phyloP scores from a whole-genome alignment of 2,888 invertebrate species.

The Parthenolecanium corni region DNA sequence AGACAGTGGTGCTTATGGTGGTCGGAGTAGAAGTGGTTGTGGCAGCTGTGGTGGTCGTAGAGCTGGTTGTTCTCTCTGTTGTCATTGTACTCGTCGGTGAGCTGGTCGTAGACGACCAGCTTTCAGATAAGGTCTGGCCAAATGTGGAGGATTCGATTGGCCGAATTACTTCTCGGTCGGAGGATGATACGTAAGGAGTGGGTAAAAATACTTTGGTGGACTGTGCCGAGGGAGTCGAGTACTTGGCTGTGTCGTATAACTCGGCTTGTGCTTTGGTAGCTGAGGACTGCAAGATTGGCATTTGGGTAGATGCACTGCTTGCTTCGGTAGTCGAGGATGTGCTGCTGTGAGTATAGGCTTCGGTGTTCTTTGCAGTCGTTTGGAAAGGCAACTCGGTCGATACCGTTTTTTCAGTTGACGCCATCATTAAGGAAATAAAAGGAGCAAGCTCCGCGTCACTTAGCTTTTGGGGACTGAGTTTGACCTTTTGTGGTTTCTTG shows the following conservation, averaged over 20 bases:
- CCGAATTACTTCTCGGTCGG: neutral
- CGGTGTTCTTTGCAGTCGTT: neutral
- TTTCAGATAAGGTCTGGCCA: neutral
- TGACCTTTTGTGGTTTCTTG: constrained; percentile 16
- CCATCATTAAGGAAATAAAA: neutral
- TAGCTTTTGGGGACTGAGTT: neutral
- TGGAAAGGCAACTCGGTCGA: neutral
- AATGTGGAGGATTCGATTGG: neutral
- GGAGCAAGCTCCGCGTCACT: neutral
- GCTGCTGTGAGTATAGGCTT: neutral
- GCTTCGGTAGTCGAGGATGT: too few species aligned
- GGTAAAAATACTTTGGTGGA: neutral
- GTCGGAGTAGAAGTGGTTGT: neutral
- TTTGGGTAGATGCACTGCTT: too few species aligned
- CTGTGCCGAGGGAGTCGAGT: neutral
- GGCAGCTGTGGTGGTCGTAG: too few species aligned
- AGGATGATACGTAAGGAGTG: neutral
- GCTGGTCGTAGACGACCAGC: neutral
- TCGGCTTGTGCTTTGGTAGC: neutral
- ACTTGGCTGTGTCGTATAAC: neutral
- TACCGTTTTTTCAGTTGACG: neutral
- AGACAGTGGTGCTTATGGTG: neutral
- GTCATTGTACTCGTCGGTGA: too few species aligned
- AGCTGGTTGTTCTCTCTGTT: too few species aligned
- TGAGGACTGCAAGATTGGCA: too few species aligned